Percentiles rank a stretch among this genome's conserved stretches.
Evolutionary conservation across 2,888 invertebrate genomes (phyloP).

Genomic region (Eledona agricola): DNA sequence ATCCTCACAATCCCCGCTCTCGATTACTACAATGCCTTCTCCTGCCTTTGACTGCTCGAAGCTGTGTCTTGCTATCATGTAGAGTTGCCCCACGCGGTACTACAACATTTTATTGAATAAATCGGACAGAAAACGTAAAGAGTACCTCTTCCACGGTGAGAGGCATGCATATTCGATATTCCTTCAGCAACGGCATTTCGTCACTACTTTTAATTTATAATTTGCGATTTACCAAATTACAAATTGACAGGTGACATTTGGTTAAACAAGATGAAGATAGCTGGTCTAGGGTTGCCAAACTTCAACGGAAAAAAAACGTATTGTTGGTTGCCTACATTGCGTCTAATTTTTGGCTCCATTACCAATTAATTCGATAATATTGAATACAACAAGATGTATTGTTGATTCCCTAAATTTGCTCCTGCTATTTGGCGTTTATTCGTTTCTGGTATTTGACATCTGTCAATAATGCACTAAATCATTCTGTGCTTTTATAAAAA

Average conservation of each 20-base stretch:
- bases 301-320: too few species aligned
- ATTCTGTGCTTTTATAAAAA: too few species aligned
- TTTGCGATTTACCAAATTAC: conserved; percentile 15
- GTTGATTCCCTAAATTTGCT: too few species aligned
- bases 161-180: conserved; percentile 93
- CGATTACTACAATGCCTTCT: conserved; percentile 91
- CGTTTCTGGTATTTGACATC: too few species aligned
- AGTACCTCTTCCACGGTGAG: conserved; percentile 92
- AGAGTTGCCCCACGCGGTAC: conserved; percentile 91
- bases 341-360: too few species aligned
- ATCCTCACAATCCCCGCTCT: conserved; percentile 82
- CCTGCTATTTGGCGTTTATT: too few species aligned
- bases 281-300: too few species aligned
- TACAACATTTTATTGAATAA: conserved; percentile 60
- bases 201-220: not conserved
- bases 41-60: conserved; percentile 89
- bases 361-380: too few species aligned
- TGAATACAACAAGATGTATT: too few species aligned
- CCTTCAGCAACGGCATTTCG: conserved; percentile 85
- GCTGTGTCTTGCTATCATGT: conserved; percentile 95
- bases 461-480: too few species aligned
- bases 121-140: too few species aligned
- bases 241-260: conserved; percentile 20
- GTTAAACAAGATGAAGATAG: conserved; percentile 17
- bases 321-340: too few species aligned